These are phyloP conservation scores for Pterocles orientalis DNA, from an alignment of 2,113 vertebrate genomes.

Conservation along the genomic window DNA sequence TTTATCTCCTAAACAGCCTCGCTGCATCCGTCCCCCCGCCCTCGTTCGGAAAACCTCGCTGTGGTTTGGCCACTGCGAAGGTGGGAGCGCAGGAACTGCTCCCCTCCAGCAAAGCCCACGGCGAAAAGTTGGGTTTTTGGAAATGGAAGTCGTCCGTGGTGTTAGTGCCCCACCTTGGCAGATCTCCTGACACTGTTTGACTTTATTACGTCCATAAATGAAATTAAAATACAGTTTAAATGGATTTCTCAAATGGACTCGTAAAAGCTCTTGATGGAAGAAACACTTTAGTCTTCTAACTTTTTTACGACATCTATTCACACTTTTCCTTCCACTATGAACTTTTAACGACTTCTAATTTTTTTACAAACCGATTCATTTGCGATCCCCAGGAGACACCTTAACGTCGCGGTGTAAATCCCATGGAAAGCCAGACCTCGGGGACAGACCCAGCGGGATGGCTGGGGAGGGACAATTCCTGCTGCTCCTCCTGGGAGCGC, in stretches of 20 bases:
- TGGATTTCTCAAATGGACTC: constrained; percentile 24
- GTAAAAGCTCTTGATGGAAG: constrained; percentile 33
- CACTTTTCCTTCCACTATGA: neutral
- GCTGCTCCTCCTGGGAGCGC: neutral
- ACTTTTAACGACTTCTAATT: neutral
- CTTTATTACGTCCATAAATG: constrained; percentile 47
- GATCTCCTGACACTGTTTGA: neutral
- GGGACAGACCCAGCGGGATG: neutral
- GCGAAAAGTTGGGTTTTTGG: neutral
- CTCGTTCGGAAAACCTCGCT: neutral
- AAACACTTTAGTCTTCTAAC: constrained; percentile 40
- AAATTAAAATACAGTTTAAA: constrained; percentile 50
- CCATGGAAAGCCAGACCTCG: neutral
- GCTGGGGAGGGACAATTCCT: neutral
- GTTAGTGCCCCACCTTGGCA: neutral
- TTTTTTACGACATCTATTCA: constrained; percentile 15
- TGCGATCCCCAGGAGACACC: neutral
- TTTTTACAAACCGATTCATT: neutral
- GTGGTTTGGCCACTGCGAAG: rapidly evolving
- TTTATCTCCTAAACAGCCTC: neutral
- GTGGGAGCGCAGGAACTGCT: neutral
- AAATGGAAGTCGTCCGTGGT: neutral
- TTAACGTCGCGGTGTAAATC: rapidly evolving
- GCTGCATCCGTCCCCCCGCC: neutral
- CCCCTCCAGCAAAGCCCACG: rapidly evolving